These are phyloP conservation scores for Pycnonotus jocosus DNA, from an alignment of 2,113 vertebrate species.

Conservation along the genomic window DNA sequence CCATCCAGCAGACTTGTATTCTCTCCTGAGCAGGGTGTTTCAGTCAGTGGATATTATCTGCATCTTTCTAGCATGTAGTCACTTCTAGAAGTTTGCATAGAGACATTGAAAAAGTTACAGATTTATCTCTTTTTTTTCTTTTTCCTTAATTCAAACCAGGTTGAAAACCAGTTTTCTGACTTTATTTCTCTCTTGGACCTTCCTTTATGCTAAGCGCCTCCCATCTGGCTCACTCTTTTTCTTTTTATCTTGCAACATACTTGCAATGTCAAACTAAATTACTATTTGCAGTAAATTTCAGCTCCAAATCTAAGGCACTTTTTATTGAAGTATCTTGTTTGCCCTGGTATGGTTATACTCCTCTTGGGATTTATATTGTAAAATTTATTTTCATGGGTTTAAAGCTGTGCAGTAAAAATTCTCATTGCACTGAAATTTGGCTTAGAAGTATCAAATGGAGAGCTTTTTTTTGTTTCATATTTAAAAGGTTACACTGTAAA, in stretches of 20 bases:
- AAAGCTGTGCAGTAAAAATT: neutral
- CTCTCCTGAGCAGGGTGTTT: neutral
- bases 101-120: neutral
- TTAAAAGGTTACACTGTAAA: neutral
- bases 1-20: neutral
- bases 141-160: neutral
- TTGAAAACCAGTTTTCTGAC: neutral
- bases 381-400: constrained; percentile 25
- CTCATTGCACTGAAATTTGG: neutral
- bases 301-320: neutral
- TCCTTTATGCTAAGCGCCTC: neutral
- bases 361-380: constrained; percentile 9
- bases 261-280: constrained; percentile 4
- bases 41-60: neutral
- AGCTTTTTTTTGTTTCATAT: neutral
- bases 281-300: constrained; percentile 35
- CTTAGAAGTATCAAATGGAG: neutral
- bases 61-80: neutral
- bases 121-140: neutral
- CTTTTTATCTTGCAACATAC: neutral
- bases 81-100: neutral
- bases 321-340: constrained; percentile 48
- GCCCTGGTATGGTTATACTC: neutral
- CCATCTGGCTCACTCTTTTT: neutral
- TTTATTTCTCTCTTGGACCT: neutral